Evolutionary conservation across 2,888 invertebrate species (phyloP).

Genomic region (Drosophila barbarae): DNA sequence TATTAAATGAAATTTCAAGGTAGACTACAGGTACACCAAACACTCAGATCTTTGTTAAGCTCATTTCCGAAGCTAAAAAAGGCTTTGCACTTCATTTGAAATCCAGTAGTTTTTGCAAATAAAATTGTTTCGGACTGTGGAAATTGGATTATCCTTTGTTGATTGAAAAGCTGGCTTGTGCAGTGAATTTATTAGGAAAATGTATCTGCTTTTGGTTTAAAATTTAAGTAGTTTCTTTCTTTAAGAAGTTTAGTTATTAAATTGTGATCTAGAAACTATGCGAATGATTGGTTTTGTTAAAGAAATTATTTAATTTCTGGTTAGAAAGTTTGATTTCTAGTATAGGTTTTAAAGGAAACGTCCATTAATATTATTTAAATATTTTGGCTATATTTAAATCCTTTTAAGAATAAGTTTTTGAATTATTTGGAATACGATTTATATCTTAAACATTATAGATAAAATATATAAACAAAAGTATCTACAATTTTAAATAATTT

Average conservation of each 20-base stretch:
- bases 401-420: too few relatives aligned
- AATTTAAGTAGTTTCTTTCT: too few relatives aligned
- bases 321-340: too few relatives aligned
- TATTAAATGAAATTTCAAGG: conserved; percentile 7
- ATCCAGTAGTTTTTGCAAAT: not conserved
- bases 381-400: not conserved
- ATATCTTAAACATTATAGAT: not conserved
- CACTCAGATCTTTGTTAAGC: not conserved
- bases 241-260: not conserved
- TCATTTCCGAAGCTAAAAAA: not conserved
- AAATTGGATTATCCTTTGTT: conserved; percentile 4
- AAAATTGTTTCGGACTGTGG: not conserved
- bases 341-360: not conserved
- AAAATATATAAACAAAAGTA: not conserved
- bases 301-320: not conserved
- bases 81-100: not conserved
- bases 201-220: not conserved
- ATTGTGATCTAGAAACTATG: not conserved
- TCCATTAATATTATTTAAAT: not conserved
- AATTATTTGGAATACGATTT: not conserved
- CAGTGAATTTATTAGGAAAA: not conserved
- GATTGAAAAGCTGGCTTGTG: not conserved
- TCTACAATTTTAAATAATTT: not conserved
- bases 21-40: not conserved
- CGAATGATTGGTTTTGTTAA: not conserved